phyloP scores from a whole-genome alignment of 2,113 vertebrate species.

The Nansenia antarctica region DNA sequence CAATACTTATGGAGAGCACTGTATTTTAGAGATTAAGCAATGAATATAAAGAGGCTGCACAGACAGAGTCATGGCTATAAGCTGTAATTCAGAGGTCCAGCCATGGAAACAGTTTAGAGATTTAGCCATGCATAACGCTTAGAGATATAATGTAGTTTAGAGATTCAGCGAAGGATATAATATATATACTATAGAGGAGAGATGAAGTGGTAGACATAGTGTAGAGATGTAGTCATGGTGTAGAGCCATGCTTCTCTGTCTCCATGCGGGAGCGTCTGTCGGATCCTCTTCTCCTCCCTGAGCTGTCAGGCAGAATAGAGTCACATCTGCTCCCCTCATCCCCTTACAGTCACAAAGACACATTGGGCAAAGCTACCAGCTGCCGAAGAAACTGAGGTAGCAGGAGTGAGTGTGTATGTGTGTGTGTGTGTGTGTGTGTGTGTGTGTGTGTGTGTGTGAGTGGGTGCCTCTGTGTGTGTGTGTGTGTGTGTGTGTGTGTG shows the following conservation, averaged over 20 bases:
- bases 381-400: constrained; percentile 46
- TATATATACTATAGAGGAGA: no score
- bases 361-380: constrained; percentile 67
- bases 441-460: neutral
- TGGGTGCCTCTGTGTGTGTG: neutral
- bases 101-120: neutral
- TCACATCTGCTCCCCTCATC: constrained; percentile 71
- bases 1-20: no score
- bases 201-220: no score
- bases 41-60: no score
- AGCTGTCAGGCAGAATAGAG: constrained; percentile 68
- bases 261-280: neutral
- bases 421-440: constrained; percentile 3
- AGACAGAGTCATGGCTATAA: neutral
- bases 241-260: no score
- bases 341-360: constrained; percentile 66
- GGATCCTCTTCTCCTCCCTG: constrained; percentile 28
- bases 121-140: neutral
- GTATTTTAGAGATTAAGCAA: no score
- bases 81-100: no score
- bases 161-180: no score
- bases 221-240: no score
- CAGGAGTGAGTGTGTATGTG: neutral
- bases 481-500: constrained; percentile 1
- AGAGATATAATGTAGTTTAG: no score